phyloP scores from a whole-genome alignment of 2,888 invertebrate species.

The Sarcophaga carnaria region DNA sequence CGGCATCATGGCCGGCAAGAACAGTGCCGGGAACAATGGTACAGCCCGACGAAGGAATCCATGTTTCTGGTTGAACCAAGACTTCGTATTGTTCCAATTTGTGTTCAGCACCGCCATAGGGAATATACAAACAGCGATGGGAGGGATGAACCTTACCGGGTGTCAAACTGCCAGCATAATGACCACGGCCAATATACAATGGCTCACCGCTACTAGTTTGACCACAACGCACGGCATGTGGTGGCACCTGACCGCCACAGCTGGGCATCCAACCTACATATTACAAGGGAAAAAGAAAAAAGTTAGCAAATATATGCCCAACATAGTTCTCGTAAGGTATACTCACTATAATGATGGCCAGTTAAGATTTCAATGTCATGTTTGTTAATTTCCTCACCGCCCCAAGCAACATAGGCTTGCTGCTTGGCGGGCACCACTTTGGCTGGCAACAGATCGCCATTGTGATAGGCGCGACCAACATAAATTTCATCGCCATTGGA shows the following conservation, averaged over 20 bases:
- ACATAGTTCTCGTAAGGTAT: background rate
- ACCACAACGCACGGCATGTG: conserved; percentile 78
- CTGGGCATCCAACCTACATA: conserved; percentile 68
- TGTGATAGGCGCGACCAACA: conserved; percentile 83
- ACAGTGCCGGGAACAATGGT: conserved; percentile 81
- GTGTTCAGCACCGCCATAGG: conserved; percentile 82
- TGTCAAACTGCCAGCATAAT: conserved; percentile 83
- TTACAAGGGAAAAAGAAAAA: background rate
- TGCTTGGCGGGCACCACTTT: conserved; percentile 83
- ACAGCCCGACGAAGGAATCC: conserved; percentile 79
- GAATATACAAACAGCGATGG: conserved; percentile 83
- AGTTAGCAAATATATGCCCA: background rate
- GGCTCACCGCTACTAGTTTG: conserved; percentile 83
- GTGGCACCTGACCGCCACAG: conserved; percentile 79
- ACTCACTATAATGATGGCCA: conserved; percentile 82
- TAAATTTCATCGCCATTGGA: conserved; percentile 80
- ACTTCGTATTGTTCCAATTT: conserved; percentile 82
- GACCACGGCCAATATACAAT: conserved; percentile 84
- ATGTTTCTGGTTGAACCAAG: conserved; percentile 80
- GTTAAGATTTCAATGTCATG: conserved; percentile 83
- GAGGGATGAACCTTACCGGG: conserved; percentile 84
- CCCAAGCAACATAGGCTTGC: conserved; percentile 80
- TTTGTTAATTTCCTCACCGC: conserved; percentile 83
- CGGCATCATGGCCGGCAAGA: conserved; percentile 79
- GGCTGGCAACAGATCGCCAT: conserved; percentile 85